These are phyloP conservation scores for Otus sunia DNA, from an alignment of 2,113 vertebrate genomes.

Conservation along the genomic window DNA sequence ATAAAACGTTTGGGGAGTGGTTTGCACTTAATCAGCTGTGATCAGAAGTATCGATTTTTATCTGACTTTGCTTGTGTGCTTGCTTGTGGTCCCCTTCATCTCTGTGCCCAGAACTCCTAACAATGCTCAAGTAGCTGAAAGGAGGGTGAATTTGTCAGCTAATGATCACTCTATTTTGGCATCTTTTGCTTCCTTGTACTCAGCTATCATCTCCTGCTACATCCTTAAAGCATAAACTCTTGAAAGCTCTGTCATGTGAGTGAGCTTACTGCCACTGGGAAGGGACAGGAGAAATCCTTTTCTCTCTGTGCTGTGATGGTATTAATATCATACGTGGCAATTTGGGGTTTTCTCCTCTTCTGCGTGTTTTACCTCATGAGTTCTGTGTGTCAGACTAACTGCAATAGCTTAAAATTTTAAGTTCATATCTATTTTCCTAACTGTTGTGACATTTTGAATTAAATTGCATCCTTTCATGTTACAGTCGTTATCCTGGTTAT, in stretches of 20 bases:
- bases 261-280: background rate
- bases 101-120: background rate
- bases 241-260: background rate
- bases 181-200: background rate
- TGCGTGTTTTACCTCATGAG: background rate
- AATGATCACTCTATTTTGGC: background rate
- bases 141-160: background rate
- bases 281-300: background rate
- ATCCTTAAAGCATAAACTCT: background rate
- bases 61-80: background rate
- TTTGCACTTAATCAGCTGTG: background rate
- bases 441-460: background rate
- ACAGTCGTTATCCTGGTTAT: background rate
- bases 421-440: background rate
- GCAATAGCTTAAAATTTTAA: background rate
- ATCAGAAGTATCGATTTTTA: background rate
- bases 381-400: background rate
- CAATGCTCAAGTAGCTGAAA: background rate
- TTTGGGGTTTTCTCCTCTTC: background rate
- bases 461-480: background rate
- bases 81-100: background rate
- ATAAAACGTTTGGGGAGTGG: background rate
- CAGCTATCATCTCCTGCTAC: background rate
- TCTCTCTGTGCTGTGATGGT: background rate
- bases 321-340: background rate